phyloP scores from a whole-genome alignment of 64 coral and sea anemone genomes.

The Porites australiensis region DNA sequence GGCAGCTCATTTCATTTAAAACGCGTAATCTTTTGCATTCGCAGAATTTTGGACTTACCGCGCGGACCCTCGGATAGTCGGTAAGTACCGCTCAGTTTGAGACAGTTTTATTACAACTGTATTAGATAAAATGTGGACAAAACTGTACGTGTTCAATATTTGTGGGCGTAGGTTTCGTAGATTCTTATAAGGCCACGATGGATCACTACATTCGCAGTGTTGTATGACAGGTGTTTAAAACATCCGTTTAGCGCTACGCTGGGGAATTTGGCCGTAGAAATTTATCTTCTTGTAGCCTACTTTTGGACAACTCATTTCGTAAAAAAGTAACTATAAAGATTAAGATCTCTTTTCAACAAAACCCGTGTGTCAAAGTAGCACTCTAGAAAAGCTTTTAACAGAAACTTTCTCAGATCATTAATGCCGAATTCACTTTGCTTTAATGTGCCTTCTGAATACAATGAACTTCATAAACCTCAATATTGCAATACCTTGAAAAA shows the following conservation, averaged over 20 bases:
- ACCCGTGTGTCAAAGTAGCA: background rate
- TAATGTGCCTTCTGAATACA: background rate
- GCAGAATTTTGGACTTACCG: conserved; percentile 40
- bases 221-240: conserved; percentile 11
- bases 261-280: background rate
- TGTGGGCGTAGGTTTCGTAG: background rate
- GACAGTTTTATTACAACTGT: background rate
- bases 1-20: background rate
- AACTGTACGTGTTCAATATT: background rate
- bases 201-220: background rate
- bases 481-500: too few relatives aligned
- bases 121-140: background rate
- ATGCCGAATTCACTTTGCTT: background rate
- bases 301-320: background rate
- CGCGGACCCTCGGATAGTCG: background rate
- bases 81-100: conserved; percentile 1
- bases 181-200: background rate
- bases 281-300: background rate
- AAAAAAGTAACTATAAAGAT: background rate
- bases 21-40: background rate
- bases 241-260: background rate
- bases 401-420: conserved; percentile 1
- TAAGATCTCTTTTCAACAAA: background rate
- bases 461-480: background rate
- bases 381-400: conserved; percentile 14